phyloP scores from a whole-genome alignment of 2,113 vertebrate species.

The Cyanistes caeruleus region DNA sequence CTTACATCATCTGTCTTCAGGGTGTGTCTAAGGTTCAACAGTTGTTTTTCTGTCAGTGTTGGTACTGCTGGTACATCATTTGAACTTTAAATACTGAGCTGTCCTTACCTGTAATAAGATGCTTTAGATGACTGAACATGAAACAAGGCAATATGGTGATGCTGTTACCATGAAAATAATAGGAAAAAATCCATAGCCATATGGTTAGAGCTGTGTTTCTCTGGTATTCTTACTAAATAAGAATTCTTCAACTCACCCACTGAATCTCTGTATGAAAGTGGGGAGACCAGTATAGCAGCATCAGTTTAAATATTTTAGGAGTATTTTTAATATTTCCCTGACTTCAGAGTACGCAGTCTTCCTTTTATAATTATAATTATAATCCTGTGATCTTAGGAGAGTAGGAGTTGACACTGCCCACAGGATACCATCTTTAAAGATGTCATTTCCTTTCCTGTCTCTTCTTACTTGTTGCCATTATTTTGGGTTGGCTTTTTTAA shows the following conservation, averaged over 20 bases:
- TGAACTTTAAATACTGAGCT: not conserved
- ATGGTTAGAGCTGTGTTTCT: not conserved
- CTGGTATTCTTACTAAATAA: not conserved
- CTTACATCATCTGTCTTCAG: not conserved
- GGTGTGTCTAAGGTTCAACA: not conserved
- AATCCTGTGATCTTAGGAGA: not conserved
- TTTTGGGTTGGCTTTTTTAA: not conserved
- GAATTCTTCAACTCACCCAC: not conserved
- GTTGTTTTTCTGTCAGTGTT: not conserved
- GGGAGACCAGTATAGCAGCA: not conserved
- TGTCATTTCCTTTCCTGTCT: slow-evolving; percentile 22
- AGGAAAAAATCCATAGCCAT: not conserved
- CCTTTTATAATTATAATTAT: slow-evolving; percentile 9
- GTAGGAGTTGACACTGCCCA: not conserved
- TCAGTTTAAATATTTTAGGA: not conserved
- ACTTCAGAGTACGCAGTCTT: not conserved
- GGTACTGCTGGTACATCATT: not conserved
- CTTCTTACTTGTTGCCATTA: not conserved
- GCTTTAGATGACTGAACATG: not conserved
- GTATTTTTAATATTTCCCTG: not conserved
- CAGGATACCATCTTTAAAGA: slow-evolving; percentile 4
- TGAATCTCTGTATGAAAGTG: not conserved
- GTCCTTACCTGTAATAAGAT: not conserved
- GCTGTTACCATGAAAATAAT: not conserved
- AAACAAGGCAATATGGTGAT: not conserved